Conservation (phyloP, 2,888 invertebrate species). For the Penaeus monodon region DNA sequence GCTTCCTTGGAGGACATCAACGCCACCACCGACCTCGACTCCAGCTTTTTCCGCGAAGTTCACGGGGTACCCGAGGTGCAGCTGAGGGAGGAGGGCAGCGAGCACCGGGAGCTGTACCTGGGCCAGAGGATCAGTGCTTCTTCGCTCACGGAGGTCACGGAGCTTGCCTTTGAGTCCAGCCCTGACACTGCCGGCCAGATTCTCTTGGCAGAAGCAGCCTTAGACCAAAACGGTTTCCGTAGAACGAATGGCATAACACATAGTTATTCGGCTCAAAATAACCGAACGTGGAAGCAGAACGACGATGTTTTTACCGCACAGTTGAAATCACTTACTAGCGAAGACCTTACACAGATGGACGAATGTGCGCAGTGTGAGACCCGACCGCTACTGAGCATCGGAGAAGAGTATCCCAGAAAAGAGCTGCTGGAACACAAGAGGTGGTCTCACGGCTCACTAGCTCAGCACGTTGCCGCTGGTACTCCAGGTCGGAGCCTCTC, state of each 20-base stretch:
- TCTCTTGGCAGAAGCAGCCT: background rate
- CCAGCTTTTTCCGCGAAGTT: conserved; percentile 18
- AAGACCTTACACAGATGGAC: conserved; percentile 6
- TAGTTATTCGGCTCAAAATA: background rate
- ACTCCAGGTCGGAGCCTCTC: conserved; percentile 44
- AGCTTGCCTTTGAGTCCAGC: conserved; percentile 19
- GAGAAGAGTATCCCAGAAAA: conserved; percentile 6
- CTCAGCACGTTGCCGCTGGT: conserved; percentile 20
- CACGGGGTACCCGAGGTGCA: background rate
- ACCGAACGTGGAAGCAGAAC: conserved; percentile 6
- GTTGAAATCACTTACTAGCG: background rate
- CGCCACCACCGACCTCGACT: conserved; percentile 15
- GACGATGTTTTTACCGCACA: conserved; percentile 2
- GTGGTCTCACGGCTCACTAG: conserved; percentile 24
- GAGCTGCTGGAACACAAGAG: conserved; percentile 17
- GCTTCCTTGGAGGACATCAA: conserved; percentile 45
- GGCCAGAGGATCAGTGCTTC: conserved; percentile 34
- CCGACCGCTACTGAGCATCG: conserved; percentile 7
- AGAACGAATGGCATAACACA: background rate
- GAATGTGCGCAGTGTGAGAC: conserved; percentile 32
- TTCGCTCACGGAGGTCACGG: conserved; percentile 43
- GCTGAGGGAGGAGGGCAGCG: background rate
- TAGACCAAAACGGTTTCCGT: background rate
- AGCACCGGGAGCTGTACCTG: conserved; percentile 4
- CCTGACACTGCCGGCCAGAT: conserved; percentile 3